Base-by-base conservation (phyloP, 1,140 invertebrate species). In the Coptotermes formosanus region DNA sequence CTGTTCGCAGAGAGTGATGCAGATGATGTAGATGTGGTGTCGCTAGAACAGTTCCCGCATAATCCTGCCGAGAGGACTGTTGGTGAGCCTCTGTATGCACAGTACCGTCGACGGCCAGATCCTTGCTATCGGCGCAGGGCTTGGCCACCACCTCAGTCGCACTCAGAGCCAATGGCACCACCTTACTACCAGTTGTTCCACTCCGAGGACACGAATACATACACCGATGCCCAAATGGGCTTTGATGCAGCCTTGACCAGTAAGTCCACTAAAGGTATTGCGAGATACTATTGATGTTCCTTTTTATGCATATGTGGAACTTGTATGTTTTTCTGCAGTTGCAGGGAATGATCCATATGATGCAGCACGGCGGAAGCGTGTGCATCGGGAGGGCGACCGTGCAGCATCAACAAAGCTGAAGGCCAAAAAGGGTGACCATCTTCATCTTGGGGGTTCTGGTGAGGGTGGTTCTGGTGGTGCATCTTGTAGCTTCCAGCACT, bases 1-100 rank as follows among this genome's bases (percentile, higher is more conserved):
- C 89, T 92, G 87, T 92, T 92, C 89, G 92, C 92, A 38, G 91
- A 92, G 82, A 92, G 91, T 87, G 92, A 92, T 87, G 90, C 91
- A 23, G 92, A 92, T 87, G 91, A 92, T 69, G 90, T 89, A 82
- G 91, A 92, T 82, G 88, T 91, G 87, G 88, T 88, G 30, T 59
- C 86, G 32, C 44, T 86, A 38, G 86, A 84, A 38, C 85, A 85
- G 30, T 85, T 38, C 44, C 85, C 59, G 1, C 64, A 30, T 21
- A 75, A n/a, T 8, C 38, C 43, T 32, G 43, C 85, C 16, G 85
- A 85, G 64, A 8, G 48, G 30, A 23, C 45, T 43, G 81, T 64
- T 64, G 82, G 48, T 69, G 86, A 69, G 23, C 45, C 82, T 21
- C 19, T 86, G 19, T 86, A 86, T 75, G n/a, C 83, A n/a, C 81